A percentile compares a stretch with the other conserved stretches of the same genome.
Evolutionary conservation across 2,797 vertebrate species (phyloP).

Genomic region (Borostomias antarcticus): DNA sequence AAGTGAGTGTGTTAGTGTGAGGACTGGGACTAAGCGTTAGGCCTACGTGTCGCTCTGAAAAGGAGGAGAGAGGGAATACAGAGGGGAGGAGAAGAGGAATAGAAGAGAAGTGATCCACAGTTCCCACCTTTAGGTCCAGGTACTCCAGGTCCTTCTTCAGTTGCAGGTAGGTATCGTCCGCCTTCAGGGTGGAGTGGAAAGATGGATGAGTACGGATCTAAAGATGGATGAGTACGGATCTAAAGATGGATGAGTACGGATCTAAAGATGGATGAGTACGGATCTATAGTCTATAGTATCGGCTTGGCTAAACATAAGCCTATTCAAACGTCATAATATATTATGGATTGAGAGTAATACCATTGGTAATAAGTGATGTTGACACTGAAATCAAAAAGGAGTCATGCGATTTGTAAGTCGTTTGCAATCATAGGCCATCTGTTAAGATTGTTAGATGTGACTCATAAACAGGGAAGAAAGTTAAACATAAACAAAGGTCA

Average conservation of each 20-base stretch:
- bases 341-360: not conserved
- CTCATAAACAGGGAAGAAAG: not conserved
- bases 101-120: slow-evolving; percentile 2
- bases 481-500: not conserved
- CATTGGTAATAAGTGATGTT: too few relatives aligned
- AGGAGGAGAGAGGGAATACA: not conserved
- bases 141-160: slow-evolving; percentile 97
- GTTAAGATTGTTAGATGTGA: not conserved
- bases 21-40: not conserved
- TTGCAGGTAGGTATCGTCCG: slow-evolving; percentile 91
- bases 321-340: not conserved
- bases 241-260: not conserved
- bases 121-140: slow-evolving; percentile 92
- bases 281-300: too few relatives aligned
- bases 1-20: slow-evolving; percentile 16
- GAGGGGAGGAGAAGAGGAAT: not conserved
- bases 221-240: too few relatives aligned
- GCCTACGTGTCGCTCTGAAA: not conserved
- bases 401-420: too few relatives aligned
- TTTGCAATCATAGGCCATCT: too few relatives aligned
- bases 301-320: too few relatives aligned
- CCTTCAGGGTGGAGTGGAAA: slow-evolving; percentile 69
- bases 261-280: not conserved
- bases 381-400: too few relatives aligned
- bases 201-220: too few relatives aligned